phyloP scores from a whole-genome alignment of 1,140 invertebrate species.

The Cydia fagiglandana region DNA sequence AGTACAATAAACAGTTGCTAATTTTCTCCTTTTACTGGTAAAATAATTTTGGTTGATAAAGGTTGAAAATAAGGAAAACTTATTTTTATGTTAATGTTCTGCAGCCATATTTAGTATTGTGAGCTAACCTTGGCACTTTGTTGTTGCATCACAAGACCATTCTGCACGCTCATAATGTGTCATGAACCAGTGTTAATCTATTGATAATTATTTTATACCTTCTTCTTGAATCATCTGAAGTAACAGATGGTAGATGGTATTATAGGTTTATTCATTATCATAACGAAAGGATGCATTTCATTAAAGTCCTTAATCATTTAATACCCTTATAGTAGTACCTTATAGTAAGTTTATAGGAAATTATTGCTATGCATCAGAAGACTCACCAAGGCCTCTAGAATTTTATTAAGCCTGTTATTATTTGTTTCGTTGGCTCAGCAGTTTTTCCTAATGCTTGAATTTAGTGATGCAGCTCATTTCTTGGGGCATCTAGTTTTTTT shows the following conservation, averaged over 20 bases:
- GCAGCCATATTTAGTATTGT: not conserved
- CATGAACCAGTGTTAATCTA: not conserved
- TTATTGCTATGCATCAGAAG: slow-evolving; percentile 12
- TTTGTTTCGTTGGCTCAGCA: not conserved
- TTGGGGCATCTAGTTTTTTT: not conserved
- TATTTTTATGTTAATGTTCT: not conserved
- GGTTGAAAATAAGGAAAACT: not conserved
- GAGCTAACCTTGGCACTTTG: slow-evolving; percentile 3
- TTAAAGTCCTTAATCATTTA: no score
- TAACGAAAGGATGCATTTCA: no score
- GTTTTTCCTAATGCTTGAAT: no score
- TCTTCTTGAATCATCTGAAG: not conserved
- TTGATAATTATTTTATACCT: not conserved
- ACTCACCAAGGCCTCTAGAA: not conserved
- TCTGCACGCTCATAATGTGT: not conserved
- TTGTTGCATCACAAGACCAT: not conserved
- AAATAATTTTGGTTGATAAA: slow-evolving; percentile 14
- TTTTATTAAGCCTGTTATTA: not conserved
- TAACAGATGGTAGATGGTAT: not conserved
- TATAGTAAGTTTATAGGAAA: not conserved
- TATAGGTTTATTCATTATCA: not conserved
- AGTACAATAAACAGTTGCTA: no score
- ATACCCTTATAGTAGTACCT: no score
- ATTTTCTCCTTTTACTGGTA: not conserved
- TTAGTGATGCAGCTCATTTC: not conserved